Evolutionary conservation across 2,113 vertebrate species (phyloP).

Genomic region (Bos javanicus): DNA sequence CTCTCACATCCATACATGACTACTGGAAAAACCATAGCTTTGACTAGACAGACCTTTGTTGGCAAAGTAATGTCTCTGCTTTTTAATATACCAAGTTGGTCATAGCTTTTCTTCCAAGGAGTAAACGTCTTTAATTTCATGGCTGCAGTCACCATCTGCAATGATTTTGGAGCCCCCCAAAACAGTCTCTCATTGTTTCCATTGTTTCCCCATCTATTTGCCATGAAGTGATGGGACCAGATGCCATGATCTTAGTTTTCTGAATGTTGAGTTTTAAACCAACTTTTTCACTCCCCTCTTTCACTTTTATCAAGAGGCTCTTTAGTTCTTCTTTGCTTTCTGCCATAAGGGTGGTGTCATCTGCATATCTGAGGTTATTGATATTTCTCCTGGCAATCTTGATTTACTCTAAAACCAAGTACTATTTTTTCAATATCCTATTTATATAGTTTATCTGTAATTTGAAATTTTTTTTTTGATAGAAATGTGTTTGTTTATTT

Average conservation of each 20-base stretch:
- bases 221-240: not conserved
- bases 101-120: not conserved
- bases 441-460: constrained; percentile 2
- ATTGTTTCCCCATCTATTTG: not conserved
- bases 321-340: not conserved
- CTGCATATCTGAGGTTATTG: not conserved
- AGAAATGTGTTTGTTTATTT: too few species aligned
- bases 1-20: not conserved
- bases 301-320: not conserved
- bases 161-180: not conserved
- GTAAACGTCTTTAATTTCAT: not conserved
- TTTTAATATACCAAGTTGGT: not conserved
- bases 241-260: not conserved
- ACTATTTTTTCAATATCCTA: constrained; percentile 19
- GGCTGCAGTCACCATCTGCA: not conserved
- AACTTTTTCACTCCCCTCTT: not conserved
- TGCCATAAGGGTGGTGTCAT: not conserved
- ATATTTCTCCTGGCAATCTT: not conserved
- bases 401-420: not conserved
- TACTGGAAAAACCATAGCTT: not conserved
- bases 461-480: not conserved
- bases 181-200: not conserved
- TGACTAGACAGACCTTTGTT: not conserved
- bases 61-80: not conserved
- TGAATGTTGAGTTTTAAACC: not conserved